Percentiles rank a stretch among this genome's conserved stretches.
phyloP scores from a whole-genome alignment of 2,797 vertebrate species.

The Tragelaphus eurycerus region DNA sequence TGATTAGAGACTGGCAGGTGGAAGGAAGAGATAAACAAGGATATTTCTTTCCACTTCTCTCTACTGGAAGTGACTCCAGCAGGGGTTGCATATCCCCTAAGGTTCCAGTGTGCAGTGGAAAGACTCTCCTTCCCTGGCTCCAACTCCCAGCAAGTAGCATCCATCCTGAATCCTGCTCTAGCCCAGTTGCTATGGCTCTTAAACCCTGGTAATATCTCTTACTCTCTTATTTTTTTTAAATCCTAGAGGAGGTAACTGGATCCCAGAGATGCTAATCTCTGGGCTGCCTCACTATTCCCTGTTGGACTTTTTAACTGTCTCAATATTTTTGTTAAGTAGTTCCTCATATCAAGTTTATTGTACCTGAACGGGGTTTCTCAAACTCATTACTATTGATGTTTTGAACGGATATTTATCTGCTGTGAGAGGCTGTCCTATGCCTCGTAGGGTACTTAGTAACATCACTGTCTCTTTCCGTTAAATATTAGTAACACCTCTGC shows the following conservation, averaged over 20 bases:
- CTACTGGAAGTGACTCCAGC: not conserved
- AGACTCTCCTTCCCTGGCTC: not conserved
- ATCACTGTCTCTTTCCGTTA: not conserved
- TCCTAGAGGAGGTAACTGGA: not conserved
- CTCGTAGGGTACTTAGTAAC: not conserved
- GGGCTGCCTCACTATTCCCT: not conserved
- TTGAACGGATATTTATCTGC: not conserved
- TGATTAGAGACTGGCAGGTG: not conserved
- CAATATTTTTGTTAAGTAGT: not conserved
- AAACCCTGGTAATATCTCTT: not conserved
- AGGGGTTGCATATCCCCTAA: not conserved
- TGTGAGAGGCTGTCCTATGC: not conserved
- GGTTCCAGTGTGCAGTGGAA: not conserved
- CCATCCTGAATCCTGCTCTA: not conserved
- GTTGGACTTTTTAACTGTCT: not conserved
- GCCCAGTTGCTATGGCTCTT: not conserved
- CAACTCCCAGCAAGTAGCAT: not conserved
- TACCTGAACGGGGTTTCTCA: not conserved
- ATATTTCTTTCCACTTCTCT: not conserved
- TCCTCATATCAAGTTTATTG: not conserved
- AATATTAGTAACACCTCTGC: not conserved
- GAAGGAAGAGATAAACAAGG: not conserved
- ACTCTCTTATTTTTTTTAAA: not conserved
- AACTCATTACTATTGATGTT: not conserved
- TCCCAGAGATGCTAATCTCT: not conserved